phyloP scores from a whole-genome alignment of 2,113 vertebrate species.

The Tringa solitaria region DNA sequence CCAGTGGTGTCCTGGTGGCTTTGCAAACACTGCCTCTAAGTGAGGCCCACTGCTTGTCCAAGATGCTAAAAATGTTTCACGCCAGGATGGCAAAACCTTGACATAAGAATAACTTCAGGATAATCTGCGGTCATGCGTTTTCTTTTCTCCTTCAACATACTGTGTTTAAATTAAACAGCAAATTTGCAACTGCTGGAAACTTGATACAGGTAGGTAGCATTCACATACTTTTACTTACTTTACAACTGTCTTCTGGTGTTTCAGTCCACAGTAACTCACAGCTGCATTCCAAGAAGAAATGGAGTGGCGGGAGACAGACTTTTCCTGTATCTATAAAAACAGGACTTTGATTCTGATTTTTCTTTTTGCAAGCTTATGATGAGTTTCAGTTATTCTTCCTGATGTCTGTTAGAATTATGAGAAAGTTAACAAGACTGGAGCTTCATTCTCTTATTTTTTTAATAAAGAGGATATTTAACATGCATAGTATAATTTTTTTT shows the following conservation, averaged over 20 bases:
- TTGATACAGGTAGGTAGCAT: neutral
- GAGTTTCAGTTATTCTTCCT: neutral
- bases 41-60: neutral
- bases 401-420: neutral
- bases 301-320: neutral
- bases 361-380: neutral
- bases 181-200: neutral
- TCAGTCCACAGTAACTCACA: neutral
- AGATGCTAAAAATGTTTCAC: neutral
- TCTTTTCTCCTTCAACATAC: neutral
- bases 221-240: neutral
- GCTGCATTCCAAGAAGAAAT: neutral
- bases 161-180: neutral
- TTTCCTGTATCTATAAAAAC: neutral
- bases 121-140: neutral
- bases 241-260: neutral
- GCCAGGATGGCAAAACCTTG: neutral
- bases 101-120: neutral
- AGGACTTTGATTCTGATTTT: neutral
- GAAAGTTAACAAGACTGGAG: neutral
- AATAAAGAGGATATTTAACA: neutral
- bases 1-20: neutral
- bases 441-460: neutral
- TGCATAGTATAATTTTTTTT: neutral
- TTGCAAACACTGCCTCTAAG: neutral